phyloP scores from a whole-genome alignment of 2,888 invertebrate species.

The Scaeva pyrastri region DNA sequence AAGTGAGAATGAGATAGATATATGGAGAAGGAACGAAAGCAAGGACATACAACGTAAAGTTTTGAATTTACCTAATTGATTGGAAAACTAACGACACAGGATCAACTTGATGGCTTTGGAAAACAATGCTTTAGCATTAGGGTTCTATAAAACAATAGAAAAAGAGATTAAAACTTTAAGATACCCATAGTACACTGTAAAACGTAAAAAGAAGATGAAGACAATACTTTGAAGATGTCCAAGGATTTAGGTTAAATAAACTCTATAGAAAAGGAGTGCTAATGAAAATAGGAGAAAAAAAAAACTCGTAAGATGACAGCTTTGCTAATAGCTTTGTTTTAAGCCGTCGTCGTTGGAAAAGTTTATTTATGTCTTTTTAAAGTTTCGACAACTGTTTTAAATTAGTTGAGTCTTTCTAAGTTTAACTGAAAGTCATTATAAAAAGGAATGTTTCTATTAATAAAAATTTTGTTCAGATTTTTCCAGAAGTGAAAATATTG shows the following conservation, averaged over 20 bases:
- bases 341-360: too few species aligned
- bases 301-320: not conserved
- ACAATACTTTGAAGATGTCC: not conserved
- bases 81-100: slow-evolving; percentile 53
- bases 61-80: slow-evolving; percentile 58
- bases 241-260: slow-evolving; percentile 19
- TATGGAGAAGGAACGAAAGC: not conserved
- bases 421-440: too few species aligned
- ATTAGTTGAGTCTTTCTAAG: too few species aligned
- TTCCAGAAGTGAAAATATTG: too few species aligned
- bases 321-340: too few species aligned
- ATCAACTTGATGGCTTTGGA: slow-evolving; percentile 40
- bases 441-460: too few species aligned
- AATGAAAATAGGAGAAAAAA: not conserved
- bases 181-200: too few species aligned
- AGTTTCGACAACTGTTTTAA: too few species aligned
- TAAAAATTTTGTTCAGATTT: too few species aligned
- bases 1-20: not conserved
- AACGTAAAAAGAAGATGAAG: not conserved
- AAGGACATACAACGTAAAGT: slow-evolving; percentile 8
- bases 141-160: not conserved
- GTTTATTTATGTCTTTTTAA: too few species aligned
- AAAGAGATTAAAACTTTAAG: slow-evolving; percentile 8
- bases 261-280: not conserved
- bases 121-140: slow-evolving; percentile 14